Conservation (phyloP, 2,113 vertebrate species). For the Lepisosteus osseus region DNA sequence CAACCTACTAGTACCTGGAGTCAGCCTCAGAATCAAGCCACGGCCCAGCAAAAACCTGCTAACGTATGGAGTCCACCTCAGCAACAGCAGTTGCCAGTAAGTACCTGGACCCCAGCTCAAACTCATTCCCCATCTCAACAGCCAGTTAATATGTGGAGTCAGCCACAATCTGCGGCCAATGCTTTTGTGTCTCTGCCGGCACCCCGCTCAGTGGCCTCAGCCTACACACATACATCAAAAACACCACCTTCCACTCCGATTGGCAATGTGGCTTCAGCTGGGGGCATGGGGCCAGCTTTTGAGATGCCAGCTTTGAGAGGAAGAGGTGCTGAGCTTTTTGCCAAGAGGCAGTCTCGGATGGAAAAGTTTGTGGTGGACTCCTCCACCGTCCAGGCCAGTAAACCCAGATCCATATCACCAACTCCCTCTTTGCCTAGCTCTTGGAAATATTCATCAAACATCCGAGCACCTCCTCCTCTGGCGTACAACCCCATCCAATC, state of each 20-base stretch:
- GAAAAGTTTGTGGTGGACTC: constrained; percentile 96
- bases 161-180: constrained; percentile 56
- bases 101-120: constrained; percentile 35
- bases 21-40: constrained; percentile 41
- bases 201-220: constrained; percentile 62
- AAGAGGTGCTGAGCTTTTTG: constrained; percentile 93
- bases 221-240: constrained; percentile 61
- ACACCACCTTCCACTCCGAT: constrained; percentile 61
- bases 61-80: constrained; percentile 52
- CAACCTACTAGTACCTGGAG: constrained; percentile 38
- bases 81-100: constrained; percentile 44
- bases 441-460: constrained; percentile 92
- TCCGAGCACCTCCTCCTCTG: constrained; percentile 86
- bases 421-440: constrained; percentile 82
- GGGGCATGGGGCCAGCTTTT: constrained; percentile 63
- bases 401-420: constrained; percentile 78
- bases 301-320: constrained; percentile 85
- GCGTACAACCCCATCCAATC: constrained; percentile 91
- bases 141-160: constrained; percentile 64
- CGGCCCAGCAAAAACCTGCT: constrained; percentile 35
- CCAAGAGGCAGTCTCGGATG: constrained; percentile 93
- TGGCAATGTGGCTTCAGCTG: constrained; percentile 52
- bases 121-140: constrained; percentile 50
- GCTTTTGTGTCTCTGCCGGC: constrained; percentile 64
- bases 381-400: constrained; percentile 84